These are phyloP conservation scores for Pseudois nayaur DNA, from an alignment of 2,113 vertebrate genomes.

Conservation along the genomic window DNA sequence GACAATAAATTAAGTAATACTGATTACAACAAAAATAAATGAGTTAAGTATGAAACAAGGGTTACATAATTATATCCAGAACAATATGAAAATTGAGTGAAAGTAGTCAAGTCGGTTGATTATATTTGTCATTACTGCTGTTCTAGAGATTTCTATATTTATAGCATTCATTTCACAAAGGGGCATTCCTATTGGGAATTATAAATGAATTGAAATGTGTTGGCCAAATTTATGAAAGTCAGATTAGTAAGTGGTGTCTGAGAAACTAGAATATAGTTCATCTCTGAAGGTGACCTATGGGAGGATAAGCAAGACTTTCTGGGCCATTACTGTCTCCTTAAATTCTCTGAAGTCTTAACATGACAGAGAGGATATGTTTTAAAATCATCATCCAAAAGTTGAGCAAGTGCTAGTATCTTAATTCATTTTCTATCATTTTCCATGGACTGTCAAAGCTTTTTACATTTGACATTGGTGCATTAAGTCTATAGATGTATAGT, in stretches of 20 bases:
- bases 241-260: neutral
- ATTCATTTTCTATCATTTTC: neutral
- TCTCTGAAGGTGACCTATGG: neutral
- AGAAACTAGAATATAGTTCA: neutral
- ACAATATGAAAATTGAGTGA: constrained; percentile 5
- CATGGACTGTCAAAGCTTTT: neutral
- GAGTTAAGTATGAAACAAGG: neutral
- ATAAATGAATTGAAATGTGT: neutral
- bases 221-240: constrained; percentile 8
- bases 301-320: neutral
- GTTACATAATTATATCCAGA: neutral
- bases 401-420: neutral
- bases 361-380: neutral
- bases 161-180: neutral
- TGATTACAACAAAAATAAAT: neutral
- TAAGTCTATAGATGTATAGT: neutral
- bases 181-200: neutral
- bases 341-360: neutral
- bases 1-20: neutral
- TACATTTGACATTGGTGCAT: neutral
- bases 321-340: neutral
- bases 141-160: neutral
- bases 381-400: neutral
- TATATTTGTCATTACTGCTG: neutral
- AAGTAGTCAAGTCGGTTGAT: neutral